Base-by-base conservation (phyloP, 2,797 vertebrate species). In the Momotus momota region DNA sequence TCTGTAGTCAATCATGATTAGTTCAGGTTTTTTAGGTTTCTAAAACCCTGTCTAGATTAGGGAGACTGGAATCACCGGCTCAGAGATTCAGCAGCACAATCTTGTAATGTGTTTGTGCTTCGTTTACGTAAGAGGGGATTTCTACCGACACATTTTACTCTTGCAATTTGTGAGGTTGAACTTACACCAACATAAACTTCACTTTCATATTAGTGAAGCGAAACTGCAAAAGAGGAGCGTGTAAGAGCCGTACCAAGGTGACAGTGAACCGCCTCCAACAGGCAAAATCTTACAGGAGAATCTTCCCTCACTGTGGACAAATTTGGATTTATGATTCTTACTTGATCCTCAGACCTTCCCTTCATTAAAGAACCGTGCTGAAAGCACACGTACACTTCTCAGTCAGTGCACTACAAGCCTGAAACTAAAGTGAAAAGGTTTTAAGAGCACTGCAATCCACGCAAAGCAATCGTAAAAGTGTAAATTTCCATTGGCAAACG, bases 401-500 rank as follows among this genome's bases (percentile, higher is more conserved):
- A 93, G 61, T 86, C 87, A 82, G 81, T 33, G 77, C 72, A 72
- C 1, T 91, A 73, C 78, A 67, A 93, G 66, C 84, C 79, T 71
- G 61, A 81, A 97, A 79, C 38, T 46, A 22, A 93, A 96, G 81
- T 88, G 87, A 65, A 91, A 93, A 87, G 93, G 92, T 95, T 92
- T 92, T 78, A 33, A 92, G 70, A 90, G 81, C 86, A 54, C 45
- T 49, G 71, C 74, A 86, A 41, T 86, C 57, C 43, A 92, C 92
- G 85, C 2, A 0, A 60, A 94, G 74, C 78, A 92, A 85, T 88
- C 88, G 35, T 54, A 54, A 19, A 96, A 83, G 90, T 95, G 96
- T 93, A 96, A 96, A 95, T 97, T 94, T 95, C 92, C 90, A 96
- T 45, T 95, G 96, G 93, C 96, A 96, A 89, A 94, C 3, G 6